Base-by-base conservation (phyloP, 2,797 vertebrate species). In the Varecia variegata region DNA sequence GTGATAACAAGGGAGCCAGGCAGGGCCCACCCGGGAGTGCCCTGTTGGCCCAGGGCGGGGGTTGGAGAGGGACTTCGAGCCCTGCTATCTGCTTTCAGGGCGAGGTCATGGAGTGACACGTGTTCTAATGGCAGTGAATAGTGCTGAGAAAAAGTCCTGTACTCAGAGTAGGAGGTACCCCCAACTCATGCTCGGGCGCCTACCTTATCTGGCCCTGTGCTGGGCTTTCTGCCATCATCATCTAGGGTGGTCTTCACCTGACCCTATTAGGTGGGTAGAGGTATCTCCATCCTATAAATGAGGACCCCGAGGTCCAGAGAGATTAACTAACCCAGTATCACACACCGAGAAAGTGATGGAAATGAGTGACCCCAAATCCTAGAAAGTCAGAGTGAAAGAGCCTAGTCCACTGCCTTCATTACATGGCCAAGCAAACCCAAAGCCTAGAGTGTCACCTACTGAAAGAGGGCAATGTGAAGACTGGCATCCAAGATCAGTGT, bases 21-120 rank as follows among this genome's bases (percentile, higher is more conserved):
- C 11, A 62, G 47, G 76, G 87, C 83, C 74, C 2, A 1, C 40
- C 65, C 38, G 77, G 94, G 87, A 96, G 94, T 56, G 92, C 74
- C 88, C 50, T 96, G 94, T 97, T 97, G 88, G 86, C 94, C 50
- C 40, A 96, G 86, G 96, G 95, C 5, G 60, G 84, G 58, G 86
- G 13, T n/a, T 76, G 14, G 77, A 83, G 92, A 95, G 52, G 40
- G 79, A 47, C 62, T 83, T 56, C 1, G 1, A 85, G 70, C 56
- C 70, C 67, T 86, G 23, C 25, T 93, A 58, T 88, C 88, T 93
- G 67, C 93, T 94, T 96, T 92, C 77, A 83, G 92, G 97, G 92
- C 0, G 62, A 76, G 90, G 83, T 74, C 45, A 10, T 38, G 27
- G 54, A 58, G 80, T 73, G 60, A 83, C 84, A 32, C 5, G 0